Percentiles rank a stretch among this genome's conserved stretches.
These are phyloP conservation scores for Halichoerus grypus DNA, from an alignment of 2,113 vertebrate species.

Conservation along the genomic window DNA sequence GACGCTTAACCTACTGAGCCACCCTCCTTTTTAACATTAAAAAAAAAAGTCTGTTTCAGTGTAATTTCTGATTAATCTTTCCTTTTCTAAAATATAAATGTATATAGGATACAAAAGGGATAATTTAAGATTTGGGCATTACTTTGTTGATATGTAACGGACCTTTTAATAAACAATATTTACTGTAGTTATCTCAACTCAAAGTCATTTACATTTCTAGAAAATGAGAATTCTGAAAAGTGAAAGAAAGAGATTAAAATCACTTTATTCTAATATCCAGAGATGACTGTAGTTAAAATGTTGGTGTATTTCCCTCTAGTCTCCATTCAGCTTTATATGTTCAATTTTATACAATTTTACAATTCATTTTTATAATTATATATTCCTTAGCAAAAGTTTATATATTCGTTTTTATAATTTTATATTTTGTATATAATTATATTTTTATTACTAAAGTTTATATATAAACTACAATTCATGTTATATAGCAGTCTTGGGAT, in stretches of 20 bases:
- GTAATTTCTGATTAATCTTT: slow-evolving; percentile 36
- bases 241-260: slow-evolving; percentile 43
- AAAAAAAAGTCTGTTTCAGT: background rate
- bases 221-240: slow-evolving; percentile 37
- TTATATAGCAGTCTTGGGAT: background rate
- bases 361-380: background rate
- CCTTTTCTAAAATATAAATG: slow-evolving; percentile 2
- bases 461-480: slow-evolving; percentile 1
- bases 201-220: slow-evolving; percentile 49
- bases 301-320: background rate
- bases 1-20: too few species aligned
- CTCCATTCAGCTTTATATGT: slow-evolving; percentile 23
- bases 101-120: background rate
- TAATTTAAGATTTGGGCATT: background rate
- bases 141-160: slow-evolving; percentile 25
- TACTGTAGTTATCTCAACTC: background rate
- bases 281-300: background rate
- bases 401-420: background rate
- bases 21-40: background rate
- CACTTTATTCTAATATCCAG: background rate
- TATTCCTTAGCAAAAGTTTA: slow-evolving; percentile 14
- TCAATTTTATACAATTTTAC: slow-evolving; percentile 6
- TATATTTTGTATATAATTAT: background rate
- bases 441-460: slow-evolving; percentile 7
- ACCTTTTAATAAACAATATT: background rate